Conservation (phyloP, 2,888 invertebrate genomes). For the Allygus modestus region DNA sequence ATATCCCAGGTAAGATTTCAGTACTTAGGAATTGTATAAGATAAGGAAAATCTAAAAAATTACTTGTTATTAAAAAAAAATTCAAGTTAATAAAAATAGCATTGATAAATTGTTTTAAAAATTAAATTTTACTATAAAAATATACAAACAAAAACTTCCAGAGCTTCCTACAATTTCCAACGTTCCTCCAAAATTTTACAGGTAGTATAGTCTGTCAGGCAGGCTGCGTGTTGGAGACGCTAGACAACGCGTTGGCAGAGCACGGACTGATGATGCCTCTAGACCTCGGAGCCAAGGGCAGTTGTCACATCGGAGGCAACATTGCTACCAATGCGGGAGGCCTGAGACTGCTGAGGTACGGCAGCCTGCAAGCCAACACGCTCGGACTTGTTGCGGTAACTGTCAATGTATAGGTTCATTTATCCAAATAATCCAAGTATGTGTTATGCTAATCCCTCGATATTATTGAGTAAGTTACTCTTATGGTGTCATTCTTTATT, state of each 20-base stretch:
- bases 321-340: conserved; percentile 98
- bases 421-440: too few relatives aligned
- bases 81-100: too few relatives aligned
- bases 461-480: background rate
- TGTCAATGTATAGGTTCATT: too few relatives aligned
- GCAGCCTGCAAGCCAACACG: conserved; percentile 93
- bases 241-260: conserved; percentile 86
- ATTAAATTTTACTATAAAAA: too few relatives aligned
- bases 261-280: conserved; percentile 94
- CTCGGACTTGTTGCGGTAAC: conserved; percentile 95
- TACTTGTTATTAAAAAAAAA: too few relatives aligned
- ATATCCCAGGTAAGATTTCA: conserved; percentile 82
- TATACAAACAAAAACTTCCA: too few relatives aligned
- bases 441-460: too few relatives aligned
- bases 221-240: conserved; percentile 94
- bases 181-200: conserved; percentile 71
- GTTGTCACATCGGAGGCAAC: conserved; percentile 97
- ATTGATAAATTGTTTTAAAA: too few relatives aligned
- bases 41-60: too few relatives aligned
- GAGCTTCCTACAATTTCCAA: too few relatives aligned
- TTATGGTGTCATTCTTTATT: background rate
- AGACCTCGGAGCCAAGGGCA: conserved; percentile 97
- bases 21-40: background rate
- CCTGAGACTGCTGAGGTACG: conserved; percentile 94
- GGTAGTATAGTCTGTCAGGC: conserved; percentile 91